These are phyloP conservation scores for Omphaloscelis lunosa DNA, from an alignment of 2,888 invertebrate genomes.

Conservation along the genomic window DNA sequence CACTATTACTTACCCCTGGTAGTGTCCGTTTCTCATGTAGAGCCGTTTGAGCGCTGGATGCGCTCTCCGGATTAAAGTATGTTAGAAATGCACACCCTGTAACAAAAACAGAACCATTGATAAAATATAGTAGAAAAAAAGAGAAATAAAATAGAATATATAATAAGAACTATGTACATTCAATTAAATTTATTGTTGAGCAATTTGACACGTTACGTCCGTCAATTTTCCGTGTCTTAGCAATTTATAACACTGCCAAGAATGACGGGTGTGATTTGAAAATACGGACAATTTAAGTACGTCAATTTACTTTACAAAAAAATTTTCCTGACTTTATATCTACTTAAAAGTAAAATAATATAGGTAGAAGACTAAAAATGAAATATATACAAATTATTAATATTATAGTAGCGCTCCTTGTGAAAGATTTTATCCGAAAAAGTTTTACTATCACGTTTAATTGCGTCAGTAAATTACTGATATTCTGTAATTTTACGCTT, in stretches of 20 bases:
- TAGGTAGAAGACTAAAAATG: not conserved
- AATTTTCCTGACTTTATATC: no score
- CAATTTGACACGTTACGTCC: not conserved
- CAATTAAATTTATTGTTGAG: not conserved
- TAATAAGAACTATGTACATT: not conserved
- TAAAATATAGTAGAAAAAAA: not conserved
- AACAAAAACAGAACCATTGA: slow-evolving; percentile 72
- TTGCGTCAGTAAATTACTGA: no score
- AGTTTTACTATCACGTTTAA: not conserved
- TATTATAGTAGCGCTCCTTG: not conserved
- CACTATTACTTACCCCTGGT: slow-evolving; percentile 96
- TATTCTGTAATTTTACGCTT: no score
- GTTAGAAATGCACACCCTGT: slow-evolving; percentile 99
- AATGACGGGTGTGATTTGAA: not conserved
- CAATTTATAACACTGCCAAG: not conserved
- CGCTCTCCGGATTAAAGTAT: slow-evolving; percentile 99
- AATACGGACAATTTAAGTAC: not conserved
- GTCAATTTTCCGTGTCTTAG: not conserved
- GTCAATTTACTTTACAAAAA: not conserved
- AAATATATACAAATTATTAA: not conserved
- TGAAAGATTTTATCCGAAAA: not conserved
- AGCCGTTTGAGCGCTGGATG: slow-evolving; percentile 97
- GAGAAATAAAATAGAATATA: not conserved
- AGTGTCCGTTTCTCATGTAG: slow-evolving; percentile 99
- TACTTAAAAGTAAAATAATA: not conserved